These are phyloP conservation scores for Bombus waltoni DNA, from an alignment of 1,140 invertebrate species.

Conservation along the genomic window DNA sequence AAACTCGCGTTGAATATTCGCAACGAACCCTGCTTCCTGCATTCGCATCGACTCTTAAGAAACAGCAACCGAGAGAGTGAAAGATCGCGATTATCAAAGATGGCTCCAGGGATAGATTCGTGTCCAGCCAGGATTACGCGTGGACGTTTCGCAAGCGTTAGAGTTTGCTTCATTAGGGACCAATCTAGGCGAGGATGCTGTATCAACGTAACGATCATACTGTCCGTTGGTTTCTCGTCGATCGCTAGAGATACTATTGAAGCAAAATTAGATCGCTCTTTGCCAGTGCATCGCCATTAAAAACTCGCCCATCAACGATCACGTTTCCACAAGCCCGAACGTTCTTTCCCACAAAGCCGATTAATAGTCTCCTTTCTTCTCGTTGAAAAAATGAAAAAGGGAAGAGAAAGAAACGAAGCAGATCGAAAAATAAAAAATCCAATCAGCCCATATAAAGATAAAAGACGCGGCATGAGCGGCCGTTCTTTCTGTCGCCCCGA, in stretches of 20 bases:
- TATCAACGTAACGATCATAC: conserved; percentile 31
- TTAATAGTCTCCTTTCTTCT: neutral
- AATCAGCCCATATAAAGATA: neutral
- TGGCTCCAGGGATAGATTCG: conserved; percentile 12
- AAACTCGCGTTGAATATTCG: no score
- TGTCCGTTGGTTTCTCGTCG: conserved; percentile 19
- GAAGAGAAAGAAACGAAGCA: no score
- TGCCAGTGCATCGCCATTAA: neutral
- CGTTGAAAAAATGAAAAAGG: neutral
- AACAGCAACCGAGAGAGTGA: neutral
- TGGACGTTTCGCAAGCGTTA: conserved; percentile 28
- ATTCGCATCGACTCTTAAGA: neutral
- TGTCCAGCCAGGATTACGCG: conserved; percentile 20
- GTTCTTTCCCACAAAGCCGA: neutral
- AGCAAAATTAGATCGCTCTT: conserved; percentile 34
- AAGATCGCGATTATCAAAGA: conserved; percentile 13
- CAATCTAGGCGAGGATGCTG: neutral
- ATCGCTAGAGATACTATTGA: conserved; percentile 35
- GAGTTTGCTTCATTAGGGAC: conserved; percentile 32
- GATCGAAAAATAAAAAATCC: neutral
- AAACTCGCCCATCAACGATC: neutral
- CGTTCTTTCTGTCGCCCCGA: conserved; percentile 24
- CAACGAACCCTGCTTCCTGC: no score
- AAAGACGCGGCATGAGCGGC: neutral
- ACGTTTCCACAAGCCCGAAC: neutral